Percentiles rank a stretch among this genome's conserved stretches.
Evolutionary conservation across 2,797 vertebrate genomes (phyloP).

Genomic region (Sylvilagus floridanus): DNA sequence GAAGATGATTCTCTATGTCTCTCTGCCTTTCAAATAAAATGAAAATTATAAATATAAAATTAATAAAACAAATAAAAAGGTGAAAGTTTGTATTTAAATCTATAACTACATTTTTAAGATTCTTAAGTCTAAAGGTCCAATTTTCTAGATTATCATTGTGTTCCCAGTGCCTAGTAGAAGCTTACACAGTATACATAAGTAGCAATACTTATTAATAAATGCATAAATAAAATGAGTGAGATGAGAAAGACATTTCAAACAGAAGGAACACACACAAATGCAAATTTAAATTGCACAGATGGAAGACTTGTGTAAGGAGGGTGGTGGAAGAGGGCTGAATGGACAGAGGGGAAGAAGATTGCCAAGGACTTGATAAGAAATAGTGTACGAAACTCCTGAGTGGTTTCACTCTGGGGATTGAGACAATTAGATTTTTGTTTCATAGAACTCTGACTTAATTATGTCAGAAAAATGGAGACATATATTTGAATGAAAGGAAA

Average conservation of each 20-base stretch:
- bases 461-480: not conserved
- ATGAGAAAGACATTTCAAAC: not conserved
- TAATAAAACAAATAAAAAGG: no score
- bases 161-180: not conserved
- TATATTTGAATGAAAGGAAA: not conserved
- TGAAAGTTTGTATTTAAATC: not conserved
- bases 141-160: accelerated
- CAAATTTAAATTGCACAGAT: not conserved
- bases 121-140: not conserved
- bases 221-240: not conserved
- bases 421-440: not conserved
- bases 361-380: not conserved
- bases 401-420: not conserved
- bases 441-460: not conserved
- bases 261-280: not conserved
- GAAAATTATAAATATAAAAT: no score
- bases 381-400: not conserved
- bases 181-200: not conserved
- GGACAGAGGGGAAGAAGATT: not conserved
- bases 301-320: not conserved
- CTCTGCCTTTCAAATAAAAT: no score
- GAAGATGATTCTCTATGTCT: no score
- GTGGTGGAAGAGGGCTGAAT: not conserved
- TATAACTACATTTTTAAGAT: not conserved
- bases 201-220: not conserved